These are phyloP conservation scores for Excalfactoria chinensis DNA, from an alignment of 2,113 vertebrate species.

Conservation along the genomic window DNA sequence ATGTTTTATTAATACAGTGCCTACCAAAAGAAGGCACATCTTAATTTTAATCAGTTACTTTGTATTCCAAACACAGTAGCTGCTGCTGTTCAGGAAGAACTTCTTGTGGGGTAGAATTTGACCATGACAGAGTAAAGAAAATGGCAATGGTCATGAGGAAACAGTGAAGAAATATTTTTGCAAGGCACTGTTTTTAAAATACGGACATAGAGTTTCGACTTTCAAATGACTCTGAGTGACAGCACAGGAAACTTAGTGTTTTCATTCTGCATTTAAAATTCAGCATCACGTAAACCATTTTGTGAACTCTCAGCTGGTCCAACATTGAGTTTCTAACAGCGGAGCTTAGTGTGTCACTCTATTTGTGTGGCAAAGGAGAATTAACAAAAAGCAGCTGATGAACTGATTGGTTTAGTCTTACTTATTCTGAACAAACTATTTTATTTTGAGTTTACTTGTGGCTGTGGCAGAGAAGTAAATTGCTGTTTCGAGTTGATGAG, in stretches of 20 bases:
- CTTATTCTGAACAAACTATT: not conserved
- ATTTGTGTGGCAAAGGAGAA: not conserved
- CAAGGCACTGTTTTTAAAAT: not conserved
- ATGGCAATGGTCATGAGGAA: not conserved
- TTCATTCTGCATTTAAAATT: not conserved
- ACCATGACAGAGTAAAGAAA: not conserved
- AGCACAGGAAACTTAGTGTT: not conserved
- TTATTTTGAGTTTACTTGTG: not conserved
- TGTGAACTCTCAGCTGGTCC: not conserved
- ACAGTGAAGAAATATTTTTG: not conserved
- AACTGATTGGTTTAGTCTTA: not conserved
- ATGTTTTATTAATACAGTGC: not conserved
- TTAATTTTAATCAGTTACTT: not conserved
- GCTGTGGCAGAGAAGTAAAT: not conserved
- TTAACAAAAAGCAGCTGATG: not conserved
- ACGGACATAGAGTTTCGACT: not conserved
- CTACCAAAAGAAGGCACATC: not conserved
- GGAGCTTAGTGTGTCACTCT: not conserved
- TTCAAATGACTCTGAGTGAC: not conserved
- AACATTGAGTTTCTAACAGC: not conserved
- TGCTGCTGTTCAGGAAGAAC: not conserved
- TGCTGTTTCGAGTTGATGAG: not conserved
- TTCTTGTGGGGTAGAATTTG: not conserved
- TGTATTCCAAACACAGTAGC: not conserved
- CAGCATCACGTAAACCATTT: not conserved